Conservation (phyloP, 2,797 vertebrate species). For the Neosilurus mollespiculum region DNA sequence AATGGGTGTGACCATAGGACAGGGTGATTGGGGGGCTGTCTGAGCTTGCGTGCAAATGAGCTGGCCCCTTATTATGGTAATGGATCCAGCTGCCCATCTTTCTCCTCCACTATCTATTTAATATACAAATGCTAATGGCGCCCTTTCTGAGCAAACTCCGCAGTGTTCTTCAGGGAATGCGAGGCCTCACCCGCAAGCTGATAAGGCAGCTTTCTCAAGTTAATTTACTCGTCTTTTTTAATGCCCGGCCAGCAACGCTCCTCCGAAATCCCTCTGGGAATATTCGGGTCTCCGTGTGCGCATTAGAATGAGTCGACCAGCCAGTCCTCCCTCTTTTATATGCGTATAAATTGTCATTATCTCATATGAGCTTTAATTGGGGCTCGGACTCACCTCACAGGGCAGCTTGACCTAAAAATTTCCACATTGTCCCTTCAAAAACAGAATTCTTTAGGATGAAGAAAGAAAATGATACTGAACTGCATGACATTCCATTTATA, state of each 20-base stretch:
- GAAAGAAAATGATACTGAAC: conserved; percentile 25
- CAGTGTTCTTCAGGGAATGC: conserved; percentile 55
- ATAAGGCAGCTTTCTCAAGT: conserved; percentile 58
- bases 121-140: conserved; percentile 76
- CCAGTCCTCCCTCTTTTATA: conserved; percentile 8
- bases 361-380: neutral
- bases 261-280: conserved; percentile 39
- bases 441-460: conserved; percentile 28
- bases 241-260: conserved; percentile 46
- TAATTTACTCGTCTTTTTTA: conserved; percentile 50
- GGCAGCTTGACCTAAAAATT: conserved; percentile 40
- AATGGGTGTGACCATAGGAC: conserved; percentile 71
- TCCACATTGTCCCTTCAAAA: conserved; percentile 13
- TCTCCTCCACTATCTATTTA: conserved; percentile 72
- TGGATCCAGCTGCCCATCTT: conserved; percentile 70
- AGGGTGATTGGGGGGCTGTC: conserved; percentile 58
- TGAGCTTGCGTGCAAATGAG: conserved; percentile 78
- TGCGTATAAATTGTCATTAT: conserved; percentile 17
- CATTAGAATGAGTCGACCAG: conserved; percentile 28
- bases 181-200: conserved; percentile 51
- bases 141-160: conserved; percentile 54
- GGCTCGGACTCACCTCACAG: conserved; percentile 21
- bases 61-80: conserved; percentile 78
- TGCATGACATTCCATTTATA: conserved; percentile 59
- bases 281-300: conserved; percentile 20